These are phyloP conservation scores for Temnothorax longispinosus DNA, from an alignment of 1,140 invertebrate genomes.

Conservation along the genomic window DNA sequence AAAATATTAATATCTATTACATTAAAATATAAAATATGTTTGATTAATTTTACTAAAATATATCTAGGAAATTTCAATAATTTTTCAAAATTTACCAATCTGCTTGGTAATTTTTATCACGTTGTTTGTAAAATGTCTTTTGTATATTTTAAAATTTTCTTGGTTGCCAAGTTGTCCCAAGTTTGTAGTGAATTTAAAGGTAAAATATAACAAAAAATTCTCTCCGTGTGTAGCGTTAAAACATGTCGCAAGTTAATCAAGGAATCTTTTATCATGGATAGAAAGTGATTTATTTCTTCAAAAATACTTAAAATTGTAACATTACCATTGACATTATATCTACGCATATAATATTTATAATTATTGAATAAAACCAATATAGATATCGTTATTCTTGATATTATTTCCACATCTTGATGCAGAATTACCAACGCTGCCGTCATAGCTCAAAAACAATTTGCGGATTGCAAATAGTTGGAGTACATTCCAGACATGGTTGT, in stretches of 20 bases:
- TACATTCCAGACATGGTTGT: slow-evolving; percentile 16
- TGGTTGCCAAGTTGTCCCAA: too few species aligned
- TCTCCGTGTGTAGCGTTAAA: too few species aligned
- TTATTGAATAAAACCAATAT: not conserved
- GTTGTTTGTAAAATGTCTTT: too few species aligned
- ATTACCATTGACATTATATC: not conserved
- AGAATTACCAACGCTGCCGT: not conserved
- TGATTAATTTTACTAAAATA: too few species aligned
- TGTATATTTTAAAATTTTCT: too few species aligned
- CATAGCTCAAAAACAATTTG: slow-evolving; percentile 23
- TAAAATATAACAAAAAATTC: too few species aligned
- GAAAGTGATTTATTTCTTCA: not conserved
- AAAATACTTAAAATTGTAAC: not conserved
- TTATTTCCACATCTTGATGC: not conserved
- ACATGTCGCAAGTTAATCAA: not conserved
- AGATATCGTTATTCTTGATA: not conserved
- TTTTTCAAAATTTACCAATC: too few species aligned
- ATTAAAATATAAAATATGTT: too few species aligned
- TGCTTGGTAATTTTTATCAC: too few species aligned
- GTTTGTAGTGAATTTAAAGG: too few species aligned
- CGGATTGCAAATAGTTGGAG: slow-evolving; percentile 15
- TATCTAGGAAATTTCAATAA: too few species aligned
- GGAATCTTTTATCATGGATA: not conserved
- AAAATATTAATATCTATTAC: too few species aligned
- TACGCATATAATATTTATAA: not conserved